phyloP scores from a whole-genome alignment of 2,888 invertebrate species.

The Trichogramma evanescens region DNA sequence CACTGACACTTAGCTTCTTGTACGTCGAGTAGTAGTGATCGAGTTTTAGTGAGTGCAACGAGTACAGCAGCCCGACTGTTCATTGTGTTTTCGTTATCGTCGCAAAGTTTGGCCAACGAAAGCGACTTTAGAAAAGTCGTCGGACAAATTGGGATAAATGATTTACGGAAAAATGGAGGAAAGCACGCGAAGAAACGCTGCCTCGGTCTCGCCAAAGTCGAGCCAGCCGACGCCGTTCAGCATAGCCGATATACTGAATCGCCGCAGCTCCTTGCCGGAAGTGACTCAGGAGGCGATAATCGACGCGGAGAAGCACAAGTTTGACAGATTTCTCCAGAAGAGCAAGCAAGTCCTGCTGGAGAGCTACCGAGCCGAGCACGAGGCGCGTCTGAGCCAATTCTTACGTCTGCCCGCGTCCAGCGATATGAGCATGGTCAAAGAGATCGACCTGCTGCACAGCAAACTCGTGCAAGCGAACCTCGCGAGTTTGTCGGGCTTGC shows the following conservation, averaged over 20 bases:
- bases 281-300: slow-evolving; percentile 16
- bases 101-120: no score
- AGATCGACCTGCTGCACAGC: slow-evolving; percentile 38
- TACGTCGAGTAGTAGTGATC: no score
- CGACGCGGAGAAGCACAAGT: slow-evolving; percentile 11
- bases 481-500: slow-evolving; percentile 28
- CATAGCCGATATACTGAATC: slow-evolving; percentile 43
- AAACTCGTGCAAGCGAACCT: slow-evolving; percentile 40
- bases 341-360: neutral
- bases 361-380: neutral
- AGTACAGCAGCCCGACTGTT: no score
- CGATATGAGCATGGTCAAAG: slow-evolving; percentile 36
- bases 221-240: slow-evolving; percentile 42
- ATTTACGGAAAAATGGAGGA: slow-evolving; percentile 12
- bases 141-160: neutral
- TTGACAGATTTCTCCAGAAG: neutral
- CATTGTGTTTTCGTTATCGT: no score
- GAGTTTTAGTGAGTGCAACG: no score
- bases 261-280: slow-evolving; percentile 24
- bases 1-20: no score
- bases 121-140: no score
- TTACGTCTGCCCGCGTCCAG: slow-evolving; percentile 31
- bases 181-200: slow-evolving; percentile 24
- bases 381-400: slow-evolving; percentile 20
- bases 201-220: slow-evolving; percentile 29